These are phyloP conservation scores for Belonocnema kinseyi DNA, from an alignment of 1,140 invertebrate species.

Conservation along the genomic window DNA sequence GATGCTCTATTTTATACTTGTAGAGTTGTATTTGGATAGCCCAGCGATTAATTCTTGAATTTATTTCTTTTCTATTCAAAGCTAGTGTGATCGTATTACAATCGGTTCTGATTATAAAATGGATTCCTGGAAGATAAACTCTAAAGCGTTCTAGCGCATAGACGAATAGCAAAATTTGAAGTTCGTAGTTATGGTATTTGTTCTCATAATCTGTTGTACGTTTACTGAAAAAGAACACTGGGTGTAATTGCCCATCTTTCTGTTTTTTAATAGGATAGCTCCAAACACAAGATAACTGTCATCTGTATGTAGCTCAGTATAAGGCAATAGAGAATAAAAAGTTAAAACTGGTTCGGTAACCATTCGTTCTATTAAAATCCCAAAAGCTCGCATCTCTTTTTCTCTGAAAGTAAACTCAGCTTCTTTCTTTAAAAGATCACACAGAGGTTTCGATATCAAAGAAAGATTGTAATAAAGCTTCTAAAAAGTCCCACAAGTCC, in stretches of 20 bases:
- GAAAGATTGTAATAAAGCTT: too few species aligned
- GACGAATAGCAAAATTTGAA: background rate
- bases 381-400: too few species aligned
- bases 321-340: background rate
- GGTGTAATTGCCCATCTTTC: background rate
- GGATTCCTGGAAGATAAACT: too few species aligned
- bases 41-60: conserved; percentile 24
- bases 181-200: conserved; percentile 10
- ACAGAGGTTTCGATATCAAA: too few species aligned
- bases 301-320: conserved; percentile 9
- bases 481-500: too few species aligned
- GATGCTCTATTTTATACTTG: conserved; percentile 28
- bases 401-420: too few species aligned
- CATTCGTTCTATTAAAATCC: too few species aligned
- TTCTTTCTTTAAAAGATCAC: too few species aligned
- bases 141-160: conserved; percentile 9
- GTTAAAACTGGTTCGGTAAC: too few species aligned
- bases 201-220: background rate
- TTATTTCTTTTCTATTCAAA: conserved; percentile 27
- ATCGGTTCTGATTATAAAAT: too few species aligned
- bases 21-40: conserved; percentile 2
- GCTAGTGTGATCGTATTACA: conserved; percentile 18
- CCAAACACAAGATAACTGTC: background rate
- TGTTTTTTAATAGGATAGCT: background rate
- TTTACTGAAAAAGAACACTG: background rate